These are phyloP conservation scores for mouse (Mus musculus) DNA, from an alignment of 2,113 vertebrate species.

Conservation along the genomic window GRCm39 chr13:92793001-92793500, in stretches of 20 bases:
- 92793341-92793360: background rate
- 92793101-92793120: background rate
- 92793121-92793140: background rate
- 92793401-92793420: fast-evolving
- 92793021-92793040: background rate
- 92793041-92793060: background rate
- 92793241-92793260: background rate
- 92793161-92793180: background rate
- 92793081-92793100: background rate
- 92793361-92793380: background rate
- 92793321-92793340: background rate
- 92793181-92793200: background rate
- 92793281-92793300: background rate
- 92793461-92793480: background rate
- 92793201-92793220: background rate
- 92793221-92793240: background rate
- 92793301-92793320: background rate
- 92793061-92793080: background rate
- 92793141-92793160: background rate
- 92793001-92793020: background rate
- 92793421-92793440: background rate
- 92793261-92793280: background rate
- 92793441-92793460: background rate
- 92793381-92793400: fast-evolving
- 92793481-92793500: background rate